Conservation (phyloP, 1,140 invertebrate species). For the Luehdorfia chinensis region DNA sequence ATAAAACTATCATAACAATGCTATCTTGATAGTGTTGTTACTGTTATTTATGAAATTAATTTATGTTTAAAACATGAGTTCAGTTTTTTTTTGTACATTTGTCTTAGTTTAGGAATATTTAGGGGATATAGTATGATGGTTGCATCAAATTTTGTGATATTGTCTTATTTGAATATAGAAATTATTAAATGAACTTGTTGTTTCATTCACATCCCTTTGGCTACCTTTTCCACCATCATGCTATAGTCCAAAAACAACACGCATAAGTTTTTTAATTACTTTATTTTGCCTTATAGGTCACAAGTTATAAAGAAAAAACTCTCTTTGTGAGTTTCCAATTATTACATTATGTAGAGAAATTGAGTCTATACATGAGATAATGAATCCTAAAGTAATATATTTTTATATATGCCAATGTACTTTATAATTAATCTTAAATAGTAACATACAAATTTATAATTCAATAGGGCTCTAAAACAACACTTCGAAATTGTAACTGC, state of each 20-base stretch:
- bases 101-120: constrained; percentile 10
- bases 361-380: too few species aligned
- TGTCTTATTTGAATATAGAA: constrained; percentile 51
- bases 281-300: constrained; percentile 4
- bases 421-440: too few species aligned
- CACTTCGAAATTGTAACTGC: too few species aligned
- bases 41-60: not conserved
- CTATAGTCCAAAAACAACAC: constrained; percentile 41
- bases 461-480: too few species aligned
- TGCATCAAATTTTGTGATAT: constrained; percentile 25
- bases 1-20: too few species aligned
- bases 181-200: constrained; percentile 39
- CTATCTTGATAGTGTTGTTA: too few species aligned
- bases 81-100: too few species aligned
- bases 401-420: too few species aligned
- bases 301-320: constrained; percentile 6
- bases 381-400: too few species aligned
- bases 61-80: not conserved
- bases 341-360: too few species aligned
- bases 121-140: constrained; percentile 69
- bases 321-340: too few species aligned
- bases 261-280: not conserved
- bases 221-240: constrained; percentile 51
- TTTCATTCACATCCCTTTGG: constrained; percentile 53
- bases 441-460: too few species aligned